Percentiles rank a stretch among this genome's conserved stretches.
These are phyloP conservation scores for Esox masquinongy DNA, from an alignment of 2,797 vertebrate genomes.

Conservation along the genomic window DNA sequence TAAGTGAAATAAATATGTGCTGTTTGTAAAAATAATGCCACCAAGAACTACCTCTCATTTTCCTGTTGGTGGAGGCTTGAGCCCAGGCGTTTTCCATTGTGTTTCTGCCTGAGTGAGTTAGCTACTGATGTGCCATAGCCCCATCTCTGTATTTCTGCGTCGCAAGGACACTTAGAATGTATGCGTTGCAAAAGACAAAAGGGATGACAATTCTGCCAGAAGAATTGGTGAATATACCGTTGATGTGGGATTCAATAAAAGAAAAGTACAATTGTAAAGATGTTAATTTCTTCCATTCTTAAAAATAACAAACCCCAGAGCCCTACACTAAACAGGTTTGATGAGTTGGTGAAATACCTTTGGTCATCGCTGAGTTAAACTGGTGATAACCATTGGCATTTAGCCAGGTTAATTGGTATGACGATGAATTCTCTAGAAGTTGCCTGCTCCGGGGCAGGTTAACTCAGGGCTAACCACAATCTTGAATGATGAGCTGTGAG, in stretches of 20 bases:
- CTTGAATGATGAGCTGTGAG: too few species aligned
- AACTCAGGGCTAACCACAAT: too few species aligned
- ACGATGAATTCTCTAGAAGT: too few species aligned
- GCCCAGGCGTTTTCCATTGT: not conserved
- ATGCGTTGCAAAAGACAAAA: slow-evolving; percentile 28
- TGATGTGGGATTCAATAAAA: not conserved
- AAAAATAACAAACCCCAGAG: not conserved
- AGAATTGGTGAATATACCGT: not conserved
- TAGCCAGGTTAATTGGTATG: too few species aligned
- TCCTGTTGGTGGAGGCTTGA: not conserved
- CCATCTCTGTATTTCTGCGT: slow-evolving; percentile 32
- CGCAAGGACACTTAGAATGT: slow-evolving; percentile 17
- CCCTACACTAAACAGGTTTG: not conserved
- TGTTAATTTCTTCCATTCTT: slow-evolving; percentile 7
- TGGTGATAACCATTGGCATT: too few species aligned
- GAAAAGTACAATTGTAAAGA: slow-evolving; percentile 6
- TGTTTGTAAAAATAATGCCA: slow-evolving; percentile 39
- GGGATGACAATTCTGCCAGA: slow-evolving; percentile 21
- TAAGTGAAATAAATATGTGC: slow-evolving; percentile 15
- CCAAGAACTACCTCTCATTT: not conserved
- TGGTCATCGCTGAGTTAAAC: too few species aligned
- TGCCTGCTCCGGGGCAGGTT: too few species aligned
- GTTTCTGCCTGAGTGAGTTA: slow-evolving; percentile 55
- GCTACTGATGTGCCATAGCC: slow-evolving; percentile 25
- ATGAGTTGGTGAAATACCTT: too few species aligned